Conservation (phyloP, 2,113 vertebrate species). For the Phyllostomus hastatus region DNA sequence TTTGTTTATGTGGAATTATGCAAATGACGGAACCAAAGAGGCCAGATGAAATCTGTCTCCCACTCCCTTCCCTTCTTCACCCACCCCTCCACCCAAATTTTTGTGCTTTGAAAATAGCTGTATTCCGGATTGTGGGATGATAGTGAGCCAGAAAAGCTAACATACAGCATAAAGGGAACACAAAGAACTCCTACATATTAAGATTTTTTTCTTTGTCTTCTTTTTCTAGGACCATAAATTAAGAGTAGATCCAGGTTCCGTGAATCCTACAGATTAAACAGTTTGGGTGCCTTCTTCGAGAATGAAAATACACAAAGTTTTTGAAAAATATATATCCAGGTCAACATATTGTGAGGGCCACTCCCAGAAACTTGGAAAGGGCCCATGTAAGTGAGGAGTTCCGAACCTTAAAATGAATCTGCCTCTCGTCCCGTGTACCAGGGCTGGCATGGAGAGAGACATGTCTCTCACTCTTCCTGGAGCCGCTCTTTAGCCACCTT, state of each 20-base stretch:
- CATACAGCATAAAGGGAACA: background rate
- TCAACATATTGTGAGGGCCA: background rate
- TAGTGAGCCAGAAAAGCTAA: slow-evolving; percentile 10
- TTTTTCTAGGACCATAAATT: background rate
- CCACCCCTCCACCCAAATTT: background rate
- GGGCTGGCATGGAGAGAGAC: background rate
- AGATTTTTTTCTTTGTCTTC: background rate
- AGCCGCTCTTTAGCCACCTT: background rate
- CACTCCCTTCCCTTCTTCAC: background rate
- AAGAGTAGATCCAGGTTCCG: background rate
- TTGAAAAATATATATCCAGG: background rate
- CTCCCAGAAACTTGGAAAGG: background rate
- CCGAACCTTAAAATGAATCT: background rate
- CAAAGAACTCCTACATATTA: background rate
- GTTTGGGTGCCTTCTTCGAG: background rate
- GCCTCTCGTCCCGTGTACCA: background rate
- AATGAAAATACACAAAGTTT: background rate
- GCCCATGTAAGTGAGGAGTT: background rate
- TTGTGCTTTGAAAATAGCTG: slow-evolving; percentile 26
- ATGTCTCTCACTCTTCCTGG: background rate
- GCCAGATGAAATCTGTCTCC: slow-evolving; percentile 38
- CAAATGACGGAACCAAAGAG: background rate
- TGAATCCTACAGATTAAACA: background rate
- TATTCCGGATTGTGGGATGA: slow-evolving; percentile 12
- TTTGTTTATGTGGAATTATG: slow-evolving; percentile 60